Percentiles rank a stretch among this genome's conserved stretches.
Conservation (phyloP, 2,888 invertebrate genomes). For the Pycnomerus fuliginosus region DNA sequence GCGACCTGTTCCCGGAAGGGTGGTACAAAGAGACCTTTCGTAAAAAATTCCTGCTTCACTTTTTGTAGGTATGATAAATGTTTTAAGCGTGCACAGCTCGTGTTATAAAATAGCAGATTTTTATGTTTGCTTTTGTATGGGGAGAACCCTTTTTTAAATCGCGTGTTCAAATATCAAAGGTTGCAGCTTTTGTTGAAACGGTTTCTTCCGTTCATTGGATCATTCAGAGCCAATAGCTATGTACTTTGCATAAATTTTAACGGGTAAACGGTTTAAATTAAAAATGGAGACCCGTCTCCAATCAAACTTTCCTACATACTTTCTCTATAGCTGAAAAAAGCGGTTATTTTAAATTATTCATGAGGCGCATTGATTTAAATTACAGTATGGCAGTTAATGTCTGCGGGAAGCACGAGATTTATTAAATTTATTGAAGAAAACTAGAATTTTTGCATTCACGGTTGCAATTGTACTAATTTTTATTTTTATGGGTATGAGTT, state of each 20-base stretch:
- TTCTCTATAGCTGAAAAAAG: slow-evolving; percentile 2
- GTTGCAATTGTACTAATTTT: slow-evolving; percentile 4
- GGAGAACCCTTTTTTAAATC: slow-evolving; percentile 36
- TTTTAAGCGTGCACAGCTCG: slow-evolving; percentile 45
- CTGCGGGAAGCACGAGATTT: slow-evolving; percentile 9
- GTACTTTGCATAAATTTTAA: slow-evolving; percentile 37
- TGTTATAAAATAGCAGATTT: slow-evolving; percentile 43
- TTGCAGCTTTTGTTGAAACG: slow-evolving; percentile 32
- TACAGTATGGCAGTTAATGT: slow-evolving; percentile 24
- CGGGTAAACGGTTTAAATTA: slow-evolving; percentile 27
- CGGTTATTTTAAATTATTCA: slow-evolving; percentile 8
- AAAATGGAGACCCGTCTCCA: too few relatives aligned
- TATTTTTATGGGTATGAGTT: slow-evolving; percentile 10
- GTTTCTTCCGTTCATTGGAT: slow-evolving; percentile 34
- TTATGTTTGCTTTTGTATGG: slow-evolving; percentile 36
- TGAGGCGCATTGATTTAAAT: slow-evolving; percentile 28
- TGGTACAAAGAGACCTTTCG: slow-evolving; percentile 12
- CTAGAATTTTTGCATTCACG: slow-evolving; percentile 30
- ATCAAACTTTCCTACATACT: slow-evolving; percentile 9
- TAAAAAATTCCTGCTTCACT: slow-evolving; percentile 18
- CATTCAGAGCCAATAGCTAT: slow-evolving; percentile 29
- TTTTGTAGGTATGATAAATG: slow-evolving; percentile 45
- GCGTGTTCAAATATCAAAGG: slow-evolving; percentile 42
- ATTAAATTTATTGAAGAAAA: slow-evolving; percentile 35
- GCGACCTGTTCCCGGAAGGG: slow-evolving; percentile 8